phyloP scores from a whole-genome alignment of 30 jellyfish, hydroid and myxozoan genomes.

The Catostylus mosaicus region DNA sequence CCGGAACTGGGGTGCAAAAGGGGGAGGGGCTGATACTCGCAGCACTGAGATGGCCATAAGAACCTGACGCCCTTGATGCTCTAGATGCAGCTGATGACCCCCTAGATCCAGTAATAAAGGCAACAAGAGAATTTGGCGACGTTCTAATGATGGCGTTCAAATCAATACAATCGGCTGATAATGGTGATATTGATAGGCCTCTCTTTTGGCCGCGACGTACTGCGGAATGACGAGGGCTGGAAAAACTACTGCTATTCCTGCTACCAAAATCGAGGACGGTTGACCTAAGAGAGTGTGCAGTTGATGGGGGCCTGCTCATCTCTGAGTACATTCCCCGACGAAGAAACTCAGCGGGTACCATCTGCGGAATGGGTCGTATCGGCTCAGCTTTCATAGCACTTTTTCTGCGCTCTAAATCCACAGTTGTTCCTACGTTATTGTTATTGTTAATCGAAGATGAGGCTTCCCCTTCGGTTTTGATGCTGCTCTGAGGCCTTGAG shows the following conservation, averaged over 20 bases:
- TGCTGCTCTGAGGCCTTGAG: constrained; percentile 49
- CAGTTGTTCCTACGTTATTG: constrained; percentile 51
- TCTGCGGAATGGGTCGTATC: constrained; percentile 85
- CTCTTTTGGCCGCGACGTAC: constrained; percentile 86
- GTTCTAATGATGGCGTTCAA: constrained; percentile 84
- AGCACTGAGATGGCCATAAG: constrained; percentile 91
- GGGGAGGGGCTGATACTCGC: constrained; percentile 88
- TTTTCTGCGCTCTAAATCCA: constrained; percentile 62
- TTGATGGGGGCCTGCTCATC: constrained; percentile 78
- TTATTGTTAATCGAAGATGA: constrained; percentile 30
- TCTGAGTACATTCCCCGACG: constrained; percentile 74
- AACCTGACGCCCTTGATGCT: constrained; percentile 84
- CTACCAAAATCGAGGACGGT: constrained; percentile 79
- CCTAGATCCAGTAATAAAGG: constrained; percentile 80
- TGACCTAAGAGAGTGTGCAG: constrained; percentile 89
- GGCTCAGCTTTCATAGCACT: constrained; percentile 65
- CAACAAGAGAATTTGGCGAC: constrained; percentile 93
- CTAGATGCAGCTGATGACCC: constrained; percentile 91
- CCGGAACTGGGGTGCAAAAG: constrained; percentile 64
- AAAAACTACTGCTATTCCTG: constrained; percentile 80
- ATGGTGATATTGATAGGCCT: constrained; percentile 83
- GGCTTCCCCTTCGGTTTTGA: constrained; percentile 60
- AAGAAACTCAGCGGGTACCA: constrained; percentile 85
- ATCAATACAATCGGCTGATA: constrained; percentile 85
- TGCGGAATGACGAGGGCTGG: constrained; percentile 92